These are phyloP conservation scores for Canis aureus DNA, from an alignment of 2,113 vertebrate species.

Conservation along the genomic window DNA sequence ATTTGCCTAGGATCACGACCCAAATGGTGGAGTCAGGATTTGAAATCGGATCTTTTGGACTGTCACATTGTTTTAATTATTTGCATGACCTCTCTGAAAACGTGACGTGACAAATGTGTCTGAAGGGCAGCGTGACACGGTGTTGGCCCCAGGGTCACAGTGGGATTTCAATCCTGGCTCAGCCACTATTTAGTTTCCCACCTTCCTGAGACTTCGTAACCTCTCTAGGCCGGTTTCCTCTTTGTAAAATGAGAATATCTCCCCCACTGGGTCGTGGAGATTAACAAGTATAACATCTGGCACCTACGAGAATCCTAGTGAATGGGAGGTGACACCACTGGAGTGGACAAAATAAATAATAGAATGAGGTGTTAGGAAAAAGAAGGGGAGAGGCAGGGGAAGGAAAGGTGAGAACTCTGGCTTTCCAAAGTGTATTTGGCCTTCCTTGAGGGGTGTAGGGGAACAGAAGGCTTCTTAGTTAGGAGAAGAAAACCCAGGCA, in stretches of 20 bases:
- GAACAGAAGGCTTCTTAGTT: constrained; percentile 15
- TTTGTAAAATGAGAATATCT: neutral
- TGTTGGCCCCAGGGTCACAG: neutral
- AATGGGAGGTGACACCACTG: neutral
- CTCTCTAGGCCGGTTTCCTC: neutral
- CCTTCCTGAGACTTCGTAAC: neutral
- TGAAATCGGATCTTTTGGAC: neutral
- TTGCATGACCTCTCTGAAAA: neutral
- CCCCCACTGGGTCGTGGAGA: neutral
- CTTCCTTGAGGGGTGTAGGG: neutral
- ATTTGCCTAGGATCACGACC: neutral
- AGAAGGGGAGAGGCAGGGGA: neutral
- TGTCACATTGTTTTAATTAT: neutral
- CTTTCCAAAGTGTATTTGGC: neutral
- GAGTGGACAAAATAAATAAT: constrained; percentile 32
- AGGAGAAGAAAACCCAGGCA: neutral
- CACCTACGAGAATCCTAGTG: neutral
- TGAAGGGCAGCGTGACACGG: neutral
- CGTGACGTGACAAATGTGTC: neutral
- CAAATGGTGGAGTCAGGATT: neutral
- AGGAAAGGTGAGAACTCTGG: neutral
- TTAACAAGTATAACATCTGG: neutral
- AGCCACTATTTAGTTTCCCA: neutral
- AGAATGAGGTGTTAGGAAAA: constrained; percentile 28
- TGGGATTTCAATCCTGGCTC: constrained; percentile 25